These are phyloP conservation scores for Anas platyrhynchos DNA, from an alignment of 2,113 vertebrate species.

Conservation along the genomic window DNA sequence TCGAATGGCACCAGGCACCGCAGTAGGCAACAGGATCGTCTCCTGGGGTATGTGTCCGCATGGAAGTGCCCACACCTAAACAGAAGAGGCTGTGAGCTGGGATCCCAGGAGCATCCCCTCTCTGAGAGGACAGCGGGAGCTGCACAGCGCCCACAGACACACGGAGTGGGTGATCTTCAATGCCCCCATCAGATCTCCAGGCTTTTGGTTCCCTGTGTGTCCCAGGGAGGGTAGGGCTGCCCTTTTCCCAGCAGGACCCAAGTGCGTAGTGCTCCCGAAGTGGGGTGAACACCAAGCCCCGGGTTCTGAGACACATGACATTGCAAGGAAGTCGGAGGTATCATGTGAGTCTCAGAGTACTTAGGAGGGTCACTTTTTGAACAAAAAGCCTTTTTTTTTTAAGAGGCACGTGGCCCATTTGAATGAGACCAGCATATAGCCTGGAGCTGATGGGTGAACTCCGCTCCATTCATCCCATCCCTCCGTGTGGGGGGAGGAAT, in stretches of 20 bases:
- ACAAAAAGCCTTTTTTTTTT: conserved; percentile 58
- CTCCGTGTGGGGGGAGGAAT: background rate
- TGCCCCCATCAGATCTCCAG: background rate
- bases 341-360: conserved; percentile 43
- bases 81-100: background rate
- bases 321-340: conserved; percentile 23
- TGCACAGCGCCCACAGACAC: accelerated
- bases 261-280: background rate
- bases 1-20: background rate
- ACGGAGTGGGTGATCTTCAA: background rate
- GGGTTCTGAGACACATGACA: conserved; percentile 32
- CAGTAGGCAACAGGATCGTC: background rate
- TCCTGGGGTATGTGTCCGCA: background rate
- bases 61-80: background rate
- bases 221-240: background rate
- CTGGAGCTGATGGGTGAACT: background rate
- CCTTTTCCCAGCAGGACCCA: background rate
- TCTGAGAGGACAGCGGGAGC: accelerated
- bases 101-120: background rate
- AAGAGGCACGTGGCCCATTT: background rate
- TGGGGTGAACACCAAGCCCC: background rate
- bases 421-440: conserved; percentile 6
- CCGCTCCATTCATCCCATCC: background rate
- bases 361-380: background rate
- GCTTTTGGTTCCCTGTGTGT: background rate